These are phyloP conservation scores for Venustaconcha ellipsiformis DNA, from an alignment of 1,140 invertebrate species.

Conservation along the genomic window DNA sequence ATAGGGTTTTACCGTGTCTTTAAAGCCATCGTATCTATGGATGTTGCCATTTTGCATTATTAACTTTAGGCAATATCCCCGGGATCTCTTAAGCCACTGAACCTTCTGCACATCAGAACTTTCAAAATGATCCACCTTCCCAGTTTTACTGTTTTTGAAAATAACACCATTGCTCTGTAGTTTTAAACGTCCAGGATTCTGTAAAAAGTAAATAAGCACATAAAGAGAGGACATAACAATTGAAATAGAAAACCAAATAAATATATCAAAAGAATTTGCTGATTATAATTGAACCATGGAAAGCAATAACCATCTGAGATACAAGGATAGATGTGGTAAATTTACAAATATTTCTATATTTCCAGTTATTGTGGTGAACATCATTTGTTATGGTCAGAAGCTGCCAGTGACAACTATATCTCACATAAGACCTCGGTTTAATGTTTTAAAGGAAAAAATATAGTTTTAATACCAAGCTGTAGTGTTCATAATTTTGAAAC, in stretches of 20 bases:
- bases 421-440: too few relatives aligned
- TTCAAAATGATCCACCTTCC: constrained; percentile 93
- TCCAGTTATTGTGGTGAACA: too few relatives aligned
- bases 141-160: constrained; percentile 97
- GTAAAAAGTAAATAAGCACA: constrained; percentile 16
- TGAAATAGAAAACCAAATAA: neutral
- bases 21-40: constrained; percentile 94
- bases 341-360: too few relatives aligned
- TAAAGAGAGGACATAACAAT: neutral
- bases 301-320: too few relatives aligned
- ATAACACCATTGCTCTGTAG: constrained; percentile 91
- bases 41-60: constrained; percentile 92
- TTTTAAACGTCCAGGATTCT: constrained; percentile 83
- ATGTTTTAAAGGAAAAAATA: too few relatives aligned
- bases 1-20: constrained; percentile 79
- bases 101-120: constrained; percentile 89
- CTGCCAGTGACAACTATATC: too few relatives aligned
- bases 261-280: too few relatives aligned
- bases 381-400: too few relatives aligned
- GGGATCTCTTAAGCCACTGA: constrained; percentile 92
- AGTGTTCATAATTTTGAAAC: too few relatives aligned
- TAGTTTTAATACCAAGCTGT: too few relatives aligned
- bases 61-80: constrained; percentile 88
- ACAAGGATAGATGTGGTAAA: too few relatives aligned
- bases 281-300: too few relatives aligned